Evolutionary conservation across 2,113 vertebrate genomes (phyloP).

Genomic region (Nerophis ophidion): DNA sequence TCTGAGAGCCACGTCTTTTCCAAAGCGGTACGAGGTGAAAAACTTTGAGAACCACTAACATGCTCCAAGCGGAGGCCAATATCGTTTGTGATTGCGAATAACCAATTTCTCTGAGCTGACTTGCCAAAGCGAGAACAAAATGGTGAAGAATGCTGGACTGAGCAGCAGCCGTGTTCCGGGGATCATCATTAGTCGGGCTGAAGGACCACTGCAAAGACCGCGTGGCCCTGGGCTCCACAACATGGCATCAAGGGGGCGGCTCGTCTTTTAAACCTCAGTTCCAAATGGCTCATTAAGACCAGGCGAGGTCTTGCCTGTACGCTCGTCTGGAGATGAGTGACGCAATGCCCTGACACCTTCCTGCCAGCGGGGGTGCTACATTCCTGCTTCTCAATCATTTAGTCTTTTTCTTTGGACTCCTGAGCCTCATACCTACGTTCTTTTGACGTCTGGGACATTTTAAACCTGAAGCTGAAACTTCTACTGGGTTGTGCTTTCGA

Average conservation of each 20-base stretch:
- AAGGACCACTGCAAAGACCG: conserved; percentile 37
- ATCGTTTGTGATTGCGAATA: conserved; percentile 29
- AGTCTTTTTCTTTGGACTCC: neutral
- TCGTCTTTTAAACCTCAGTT: conserved; percentile 40
- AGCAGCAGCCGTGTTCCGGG: conserved; percentile 31
- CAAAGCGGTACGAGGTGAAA: too few relatives aligned
- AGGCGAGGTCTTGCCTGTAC: conserved; percentile 8
- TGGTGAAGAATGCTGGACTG: conserved; percentile 14
- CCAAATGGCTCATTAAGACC: conserved; percentile 30
- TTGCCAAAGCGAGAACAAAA: conserved; percentile 21
- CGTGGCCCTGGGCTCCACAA: conserved; percentile 36
- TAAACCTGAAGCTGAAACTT: too few relatives aligned
- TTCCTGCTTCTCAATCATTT: conserved; percentile 6
- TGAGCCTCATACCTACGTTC: too few relatives aligned
- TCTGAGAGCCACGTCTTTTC: too few relatives aligned
- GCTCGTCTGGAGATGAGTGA: conserved; percentile 38
- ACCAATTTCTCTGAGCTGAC: conserved; percentile 21
- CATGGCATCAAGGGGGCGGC: conserved; percentile 51
- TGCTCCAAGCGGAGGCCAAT: conserved; percentile 41
- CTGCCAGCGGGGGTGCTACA: conserved; percentile 24
- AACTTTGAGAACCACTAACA: neutral
- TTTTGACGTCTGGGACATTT: too few relatives aligned
- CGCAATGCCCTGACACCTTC: conserved; percentile 41
- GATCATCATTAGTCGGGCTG: conserved; percentile 45
- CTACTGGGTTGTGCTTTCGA: too few relatives aligned